A percentile compares a stretch with the other conserved stretches of the same genome.
phyloP scores from a whole-genome alignment of 1,140 invertebrate species.

The Himalopsyche phryganea region DNA sequence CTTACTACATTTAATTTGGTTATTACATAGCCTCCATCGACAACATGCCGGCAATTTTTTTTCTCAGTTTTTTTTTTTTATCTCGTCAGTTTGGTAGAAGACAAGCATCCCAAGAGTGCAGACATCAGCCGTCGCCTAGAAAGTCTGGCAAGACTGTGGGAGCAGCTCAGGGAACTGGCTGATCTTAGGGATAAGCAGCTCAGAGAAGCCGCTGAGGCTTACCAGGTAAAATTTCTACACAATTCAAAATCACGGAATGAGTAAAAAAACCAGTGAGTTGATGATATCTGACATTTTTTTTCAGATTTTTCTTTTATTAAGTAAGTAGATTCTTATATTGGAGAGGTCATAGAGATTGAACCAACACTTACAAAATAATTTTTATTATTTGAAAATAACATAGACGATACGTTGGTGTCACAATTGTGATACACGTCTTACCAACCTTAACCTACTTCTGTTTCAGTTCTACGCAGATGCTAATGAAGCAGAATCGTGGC shows the following conservation, averaged over 20 bases:
- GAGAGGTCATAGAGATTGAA: slow-evolving; percentile 1
- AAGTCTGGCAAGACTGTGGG: slow-evolving; percentile 81
- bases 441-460: no score
- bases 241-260: no score
- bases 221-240: slow-evolving; percentile 57
- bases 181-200: slow-evolving; percentile 80
- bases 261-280: no score
- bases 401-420: no score
- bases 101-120: slow-evolving; percentile 70
- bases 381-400: no score
- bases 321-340: slow-evolving; percentile 11
- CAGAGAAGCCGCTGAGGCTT: slow-evolving; percentile 91
- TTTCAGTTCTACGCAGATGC: slow-evolving; percentile 90
- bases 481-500: slow-evolving; percentile 97
- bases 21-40: no score
- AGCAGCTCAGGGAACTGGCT: slow-evolving; percentile 77
- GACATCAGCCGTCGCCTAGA: slow-evolving; percentile 79
- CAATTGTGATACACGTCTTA: no score
- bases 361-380: no score
- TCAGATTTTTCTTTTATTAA: no score
- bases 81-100: slow-evolving; percentile 65
- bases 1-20: no score
- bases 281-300: no score
- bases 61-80: background rate
- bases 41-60: no score